phyloP scores from a whole-genome alignment of 2,797 vertebrate species.

The Takifugu ocellatus region DNA sequence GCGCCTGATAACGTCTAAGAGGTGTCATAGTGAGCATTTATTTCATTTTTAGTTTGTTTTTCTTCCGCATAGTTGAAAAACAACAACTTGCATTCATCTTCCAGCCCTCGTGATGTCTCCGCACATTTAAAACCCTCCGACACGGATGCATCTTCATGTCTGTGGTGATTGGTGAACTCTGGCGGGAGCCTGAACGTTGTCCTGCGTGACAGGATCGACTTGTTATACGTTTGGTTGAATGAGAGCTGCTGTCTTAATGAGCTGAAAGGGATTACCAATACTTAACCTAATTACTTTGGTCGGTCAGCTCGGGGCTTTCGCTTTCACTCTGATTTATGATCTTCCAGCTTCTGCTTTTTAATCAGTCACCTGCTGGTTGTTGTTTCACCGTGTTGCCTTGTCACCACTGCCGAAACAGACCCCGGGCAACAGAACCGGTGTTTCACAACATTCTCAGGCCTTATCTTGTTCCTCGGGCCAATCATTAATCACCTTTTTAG shows the following conservation, averaged over 20 bases:
- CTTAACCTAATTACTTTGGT: constrained; percentile 80
- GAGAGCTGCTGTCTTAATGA: constrained; percentile 64
- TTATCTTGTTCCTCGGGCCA: too few species aligned
- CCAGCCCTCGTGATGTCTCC: too few species aligned
- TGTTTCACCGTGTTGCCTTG: constrained; percentile 23
- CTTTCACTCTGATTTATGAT: constrained; percentile 58
- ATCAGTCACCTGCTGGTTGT: constrained; percentile 49
- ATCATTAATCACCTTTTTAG: too few species aligned
- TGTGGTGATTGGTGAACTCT: too few species aligned
- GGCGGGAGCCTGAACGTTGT: background rate
- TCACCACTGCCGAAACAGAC: constrained; percentile 1
- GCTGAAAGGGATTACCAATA: constrained; percentile 74
- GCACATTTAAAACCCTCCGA: too few species aligned
- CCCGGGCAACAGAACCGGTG: background rate
- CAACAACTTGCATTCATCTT: too few species aligned
- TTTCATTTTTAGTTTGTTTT: too few species aligned
- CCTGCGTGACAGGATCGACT: constrained; percentile 11
- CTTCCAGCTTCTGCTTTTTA: constrained; percentile 48
- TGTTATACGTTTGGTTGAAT: constrained; percentile 58
- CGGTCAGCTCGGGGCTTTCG: constrained; percentile 54
- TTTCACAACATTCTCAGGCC: too few species aligned
- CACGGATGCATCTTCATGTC: too few species aligned
- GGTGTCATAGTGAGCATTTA: too few species aligned
- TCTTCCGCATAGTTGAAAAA: too few species aligned
- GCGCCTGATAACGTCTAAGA: too few species aligned